Base-by-base conservation (phyloP, 1,140 invertebrate genomes). In the Aphelinus atriplicis region DNA sequence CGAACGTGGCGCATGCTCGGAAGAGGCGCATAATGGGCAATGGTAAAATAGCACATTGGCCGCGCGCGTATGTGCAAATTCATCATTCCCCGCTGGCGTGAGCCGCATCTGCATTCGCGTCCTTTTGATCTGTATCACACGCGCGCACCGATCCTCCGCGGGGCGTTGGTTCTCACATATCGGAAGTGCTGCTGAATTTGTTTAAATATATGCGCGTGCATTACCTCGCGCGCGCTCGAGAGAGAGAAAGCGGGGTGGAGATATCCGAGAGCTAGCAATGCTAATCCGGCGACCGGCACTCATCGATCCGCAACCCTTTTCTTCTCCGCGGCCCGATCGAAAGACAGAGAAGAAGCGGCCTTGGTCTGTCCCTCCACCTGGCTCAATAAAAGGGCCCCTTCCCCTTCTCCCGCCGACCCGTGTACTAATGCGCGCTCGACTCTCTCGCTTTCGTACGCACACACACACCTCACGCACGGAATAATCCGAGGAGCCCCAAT, bases 231-330 rank as follows among this genome's bases (percentile, higher is more conserved):
- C 43, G 7, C 3, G 48, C n/a, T 60, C 9, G 56, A 55, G 56
- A 26, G 43, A 55, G 3, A 57, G 5, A 58, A 43, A 46, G 7
- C 4, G 69, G 26, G 56, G 42, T 3, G 53, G 58, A 70, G 51
- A 69, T 7, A 80, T 75, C 73, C 66, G 70, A 26, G 26, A 74
- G 77, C 75, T 77, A 75, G 83, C 78, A 83, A 86, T 84, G 84
- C 83, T 86, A 87, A 86, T 87, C 81, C 82, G 78, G n/a, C n/a
- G n/a, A n/a, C n/a, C n/a, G n/a, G 57, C 77, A 82, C 81, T 84
- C 81, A 86, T 87, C 84, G 85, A 87, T 87, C 83, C 84, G 79
- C 83, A 85, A 85, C 86, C 85, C 85, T 81, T 87, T 80, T 78
- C 70, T 78, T 73, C 62, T 47, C n/a, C 71, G 75, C 61, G 75